A percentile compares a stretch with the other conserved stretches of the same genome.
phyloP scores from a whole-genome alignment of 2,113 vertebrate genomes.

The Girardinichthys multiradiatus region DNA sequence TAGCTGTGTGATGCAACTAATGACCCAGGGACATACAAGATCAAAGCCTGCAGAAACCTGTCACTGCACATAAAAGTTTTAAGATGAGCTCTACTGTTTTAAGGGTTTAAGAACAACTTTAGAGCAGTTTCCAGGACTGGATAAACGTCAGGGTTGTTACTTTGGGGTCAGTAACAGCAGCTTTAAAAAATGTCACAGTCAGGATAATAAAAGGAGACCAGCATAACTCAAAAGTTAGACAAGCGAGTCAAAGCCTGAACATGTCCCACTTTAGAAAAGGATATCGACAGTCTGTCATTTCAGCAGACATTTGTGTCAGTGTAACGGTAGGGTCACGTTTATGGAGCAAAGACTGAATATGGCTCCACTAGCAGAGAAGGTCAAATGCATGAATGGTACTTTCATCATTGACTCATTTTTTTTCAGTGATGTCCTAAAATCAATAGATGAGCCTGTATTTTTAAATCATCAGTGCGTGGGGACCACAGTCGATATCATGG shows the following conservation, averaged over 20 bases:
- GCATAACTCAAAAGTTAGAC: conserved; percentile 38
- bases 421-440: conserved; percentile 57
- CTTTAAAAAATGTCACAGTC: conserved; percentile 39
- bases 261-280: conserved; percentile 19
- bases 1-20: conserved; percentile 7
- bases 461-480: conserved; percentile 16
- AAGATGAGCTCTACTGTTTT: neutral
- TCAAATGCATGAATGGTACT: conserved; percentile 27
- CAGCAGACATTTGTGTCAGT: conserved; percentile 10
- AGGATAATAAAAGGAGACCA: conserved; percentile 18
- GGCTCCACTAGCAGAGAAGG: conserved; percentile 5
- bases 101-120: conserved; percentile 2
- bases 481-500: conserved; percentile 41
- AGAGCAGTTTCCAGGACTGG: conserved; percentile 11
- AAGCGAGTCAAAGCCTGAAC: conserved; percentile 34
- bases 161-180: conserved; percentile 10
- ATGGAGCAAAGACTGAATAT: conserved; percentile 26
- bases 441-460: conserved; percentile 56
- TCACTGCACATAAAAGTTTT: neutral
- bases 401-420: conserved; percentile 27
- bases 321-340: conserved; percentile 23
- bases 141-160: conserved; percentile 20
- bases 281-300: conserved; percentile 37
- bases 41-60: conserved; percentile 1
- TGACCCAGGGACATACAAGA: conserved; percentile 14